Conservation (phyloP, 35 echinoderm and acorn worm genomes). For the Apostichopus japonicus region DNA sequence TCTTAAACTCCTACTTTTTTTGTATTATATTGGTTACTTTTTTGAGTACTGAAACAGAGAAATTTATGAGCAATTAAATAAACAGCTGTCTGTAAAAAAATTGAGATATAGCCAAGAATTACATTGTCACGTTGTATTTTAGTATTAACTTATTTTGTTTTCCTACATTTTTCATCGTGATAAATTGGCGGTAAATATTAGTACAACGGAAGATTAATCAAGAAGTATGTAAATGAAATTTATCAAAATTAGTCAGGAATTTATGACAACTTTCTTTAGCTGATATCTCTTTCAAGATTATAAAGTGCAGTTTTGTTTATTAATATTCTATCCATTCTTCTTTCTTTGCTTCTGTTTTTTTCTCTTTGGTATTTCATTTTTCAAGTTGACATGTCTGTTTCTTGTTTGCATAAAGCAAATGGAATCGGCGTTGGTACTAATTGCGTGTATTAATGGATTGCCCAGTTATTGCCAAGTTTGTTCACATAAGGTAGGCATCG, state of each 20-base stretch:
- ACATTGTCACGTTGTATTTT: neutral
- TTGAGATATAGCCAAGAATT: too few species aligned
- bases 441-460: too few species aligned
- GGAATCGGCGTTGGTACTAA: too few species aligned
- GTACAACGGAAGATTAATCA: neutral
- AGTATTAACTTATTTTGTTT: neutral
- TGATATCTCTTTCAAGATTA: neutral
- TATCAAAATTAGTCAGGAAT: neutral
- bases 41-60: too few species aligned
- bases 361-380: neutral
- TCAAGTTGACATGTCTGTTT: too few species aligned
- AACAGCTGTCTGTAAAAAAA: too few species aligned
- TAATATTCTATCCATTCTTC: neutral
- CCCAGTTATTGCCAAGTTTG: too few species aligned
- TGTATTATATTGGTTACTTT: too few species aligned
- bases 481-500: too few species aligned
- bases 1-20: too few species aligned
- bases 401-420: too few species aligned
- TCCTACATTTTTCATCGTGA: neutral
- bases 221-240: neutral
- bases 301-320: neutral
- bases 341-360: neutral
- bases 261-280: neutral
- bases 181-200: neutral
- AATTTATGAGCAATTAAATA: too few species aligned